phyloP scores from a whole-genome alignment of 1,140 invertebrate genomes.

The Aricia agestis region DNA sequence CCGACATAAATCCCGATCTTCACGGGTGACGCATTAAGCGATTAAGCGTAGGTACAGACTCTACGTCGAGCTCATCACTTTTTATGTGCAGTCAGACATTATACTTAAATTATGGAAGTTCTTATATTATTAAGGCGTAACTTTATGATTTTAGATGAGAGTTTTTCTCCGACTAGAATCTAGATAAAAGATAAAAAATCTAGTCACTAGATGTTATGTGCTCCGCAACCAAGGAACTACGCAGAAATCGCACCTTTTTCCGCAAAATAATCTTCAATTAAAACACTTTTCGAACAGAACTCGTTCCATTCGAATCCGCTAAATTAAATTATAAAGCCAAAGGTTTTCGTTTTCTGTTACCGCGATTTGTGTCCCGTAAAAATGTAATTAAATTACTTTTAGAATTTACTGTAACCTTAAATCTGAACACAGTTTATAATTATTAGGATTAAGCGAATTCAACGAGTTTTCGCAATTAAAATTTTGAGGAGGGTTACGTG shows the following conservation, averaged over 20 bases:
- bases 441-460: background rate
- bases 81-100: background rate
- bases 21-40: slow-evolving; percentile 13
- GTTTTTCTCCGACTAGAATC: no score
- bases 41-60: background rate
- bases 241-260: no score
- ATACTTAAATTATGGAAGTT: background rate
- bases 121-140: background rate
- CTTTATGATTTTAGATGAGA: background rate
- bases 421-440: background rate
- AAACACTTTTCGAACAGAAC: background rate
- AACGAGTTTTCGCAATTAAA: background rate
- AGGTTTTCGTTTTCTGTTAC: no score
- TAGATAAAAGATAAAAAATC: no score
- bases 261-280: background rate
- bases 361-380: no score
- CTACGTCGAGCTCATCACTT: background rate
- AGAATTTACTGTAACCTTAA: background rate
- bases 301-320: background rate
- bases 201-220: no score
- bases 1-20: background rate
- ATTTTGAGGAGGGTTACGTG: background rate
- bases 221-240: no score
- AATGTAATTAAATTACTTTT: background rate
- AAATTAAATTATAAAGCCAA: background rate